Base-by-base conservation (phyloP, 1,140 invertebrate species). In the Drosophila tsacasi region DNA sequence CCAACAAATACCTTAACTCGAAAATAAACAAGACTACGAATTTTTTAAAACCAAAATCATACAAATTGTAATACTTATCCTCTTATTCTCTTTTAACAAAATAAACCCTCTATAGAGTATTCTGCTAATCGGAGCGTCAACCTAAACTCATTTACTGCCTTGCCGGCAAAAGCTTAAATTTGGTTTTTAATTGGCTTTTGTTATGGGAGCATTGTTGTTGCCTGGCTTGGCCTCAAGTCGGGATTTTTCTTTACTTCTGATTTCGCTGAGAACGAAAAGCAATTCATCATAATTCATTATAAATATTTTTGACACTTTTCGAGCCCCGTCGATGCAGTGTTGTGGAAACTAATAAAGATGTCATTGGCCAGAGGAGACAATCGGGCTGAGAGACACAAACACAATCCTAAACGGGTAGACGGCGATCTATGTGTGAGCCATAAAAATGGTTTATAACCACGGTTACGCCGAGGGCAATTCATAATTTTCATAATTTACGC, bases 341-440 rank as follows among this genome's bases (percentile, higher is more conserved):
- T 83, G 86, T 92, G 86, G 90, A 92, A 92, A 92, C 90, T 92
- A 91, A 92, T 92, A 92, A 92, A 92, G 90, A 92, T 92, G 91
- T 92, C 90, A 92, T 80, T 82, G 83, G 74, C 59, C 71, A 73
- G 40, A 30, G 21, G 23, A 85, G 72, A 90, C 85, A 90, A 87
- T 81, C 78, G 75, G 61, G 37, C 58, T 23, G 27, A 15, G 27
- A 50, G 66, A 47, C 37, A 52, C 59, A 63, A 72, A 55, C 37
- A 52, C 59, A 63, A 72, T 52, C 62, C 42, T 50, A 50, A 68
- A 62, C 50, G 52, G 62, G 64, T 81, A 73, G 64, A 77, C 49
- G 3, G 15, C 17, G 30, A 42, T 52, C 35, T 54, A 13, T 65
- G 49, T 44, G 73, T 49, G 58, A 55, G 65, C 44, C 65, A 78